Conservation (phyloP, 2,888 invertebrate genomes). For the Trichacis sp. region DNA sequence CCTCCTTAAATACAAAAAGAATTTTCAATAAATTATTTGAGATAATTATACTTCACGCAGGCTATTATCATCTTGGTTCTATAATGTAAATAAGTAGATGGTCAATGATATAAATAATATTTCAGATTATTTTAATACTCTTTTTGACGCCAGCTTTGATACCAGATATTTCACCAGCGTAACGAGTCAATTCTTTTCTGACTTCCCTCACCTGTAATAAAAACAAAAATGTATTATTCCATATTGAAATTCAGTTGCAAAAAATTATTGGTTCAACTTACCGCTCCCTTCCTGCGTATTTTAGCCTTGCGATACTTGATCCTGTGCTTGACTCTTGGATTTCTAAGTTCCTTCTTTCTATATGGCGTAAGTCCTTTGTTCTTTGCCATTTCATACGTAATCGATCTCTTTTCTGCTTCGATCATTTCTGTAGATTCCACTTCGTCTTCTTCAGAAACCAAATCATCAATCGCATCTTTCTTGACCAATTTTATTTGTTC, state of each 20-base stretch:
- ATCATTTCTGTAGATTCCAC: constrained; percentile 57
- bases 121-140: constrained; percentile 84
- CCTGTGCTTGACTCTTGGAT: constrained; percentile 95
- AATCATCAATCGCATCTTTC: no score
- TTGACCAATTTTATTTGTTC: constrained; percentile 4
- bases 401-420: constrained; percentile 77
- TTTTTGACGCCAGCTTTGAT: constrained; percentile 91
- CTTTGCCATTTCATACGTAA: constrained; percentile 94
- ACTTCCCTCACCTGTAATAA: constrained; percentile 78
- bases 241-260: background rate
- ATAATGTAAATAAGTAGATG: no score
- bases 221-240: constrained; percentile 14
- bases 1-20: no score
- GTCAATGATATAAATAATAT: constrained; percentile 2
- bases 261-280: no score
- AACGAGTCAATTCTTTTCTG: constrained; percentile 83
- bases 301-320: constrained; percentile 93
- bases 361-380: constrained; percentile 94
- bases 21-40: no score
- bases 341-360: constrained; percentile 91
- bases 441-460: constrained; percentile 15
- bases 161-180: constrained; percentile 93
- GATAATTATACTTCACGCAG: no score
- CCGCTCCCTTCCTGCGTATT: constrained; percentile 93
- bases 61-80: no score